A percentile compares a stretch with the other conserved stretches of the same genome.
These are phyloP conservation scores for Lepidotrigona ventralis DNA, from an alignment of 1,140 invertebrate genomes.

Conservation along the genomic window DNA sequence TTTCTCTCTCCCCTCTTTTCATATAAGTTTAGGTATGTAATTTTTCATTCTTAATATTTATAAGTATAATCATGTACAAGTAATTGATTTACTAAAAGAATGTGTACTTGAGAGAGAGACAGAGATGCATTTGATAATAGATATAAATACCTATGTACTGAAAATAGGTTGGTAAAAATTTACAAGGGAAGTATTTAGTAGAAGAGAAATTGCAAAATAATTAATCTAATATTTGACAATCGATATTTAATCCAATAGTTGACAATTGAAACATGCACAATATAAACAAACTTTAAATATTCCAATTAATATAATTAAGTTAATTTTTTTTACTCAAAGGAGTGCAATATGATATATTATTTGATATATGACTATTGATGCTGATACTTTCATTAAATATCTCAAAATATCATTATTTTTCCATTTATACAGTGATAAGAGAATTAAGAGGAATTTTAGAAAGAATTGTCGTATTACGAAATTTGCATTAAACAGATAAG, in stretches of 20 bases:
- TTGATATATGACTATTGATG: too few species aligned
- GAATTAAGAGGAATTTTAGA: not conserved
- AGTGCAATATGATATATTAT: not conserved
- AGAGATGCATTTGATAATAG: not conserved
- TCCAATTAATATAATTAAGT: not conserved
- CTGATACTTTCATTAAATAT: not conserved
- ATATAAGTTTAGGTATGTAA: not conserved
- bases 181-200: not conserved
- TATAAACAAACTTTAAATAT: not conserved
- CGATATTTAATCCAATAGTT: too few species aligned
- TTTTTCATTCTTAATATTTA: too few species aligned
- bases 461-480: not conserved
- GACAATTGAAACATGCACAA: not conserved
- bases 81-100: not conserved
- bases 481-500: slow-evolving; percentile 9
- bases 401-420: not conserved
- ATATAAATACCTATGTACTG: not conserved
- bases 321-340: not conserved
- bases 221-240: not conserved
- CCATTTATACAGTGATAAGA: not conserved
- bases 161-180: not conserved
- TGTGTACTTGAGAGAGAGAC: not conserved
- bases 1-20: not conserved
- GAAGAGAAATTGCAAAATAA: not conserved
- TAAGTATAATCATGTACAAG: not conserved